Conservation (phyloP, 2,113 vertebrate genomes). For the Crotalus tigris region DNA sequence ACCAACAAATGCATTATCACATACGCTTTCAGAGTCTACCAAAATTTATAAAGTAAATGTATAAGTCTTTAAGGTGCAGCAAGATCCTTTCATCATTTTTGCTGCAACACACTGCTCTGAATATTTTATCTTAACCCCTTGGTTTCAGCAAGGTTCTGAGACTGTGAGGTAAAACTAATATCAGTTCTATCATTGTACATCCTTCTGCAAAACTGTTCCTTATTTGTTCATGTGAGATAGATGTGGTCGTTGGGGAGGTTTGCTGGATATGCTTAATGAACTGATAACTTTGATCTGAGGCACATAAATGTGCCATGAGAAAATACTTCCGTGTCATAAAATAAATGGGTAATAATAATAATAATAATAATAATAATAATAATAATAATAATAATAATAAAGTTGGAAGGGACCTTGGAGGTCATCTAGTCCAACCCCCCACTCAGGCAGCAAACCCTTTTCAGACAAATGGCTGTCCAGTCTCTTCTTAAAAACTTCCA, state of each 20-base stretch:
- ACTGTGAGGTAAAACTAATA: slow-evolving; percentile 1
- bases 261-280: slow-evolving; percentile 25
- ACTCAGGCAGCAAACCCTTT: no score
- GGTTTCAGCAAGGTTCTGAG: slow-evolving; percentile 21
- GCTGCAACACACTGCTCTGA: background rate
- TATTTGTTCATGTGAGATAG: slow-evolving; percentile 35
- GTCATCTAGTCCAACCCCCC: no score
- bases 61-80: background rate
- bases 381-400: no score
- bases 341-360: background rate
- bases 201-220: slow-evolving; percentile 41
- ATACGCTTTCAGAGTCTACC: background rate
- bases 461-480: no score
- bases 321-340: background rate
- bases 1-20: background rate
- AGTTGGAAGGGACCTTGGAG: no score
- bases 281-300: background rate
- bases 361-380: no score
- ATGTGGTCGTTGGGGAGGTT: slow-evolving; percentile 17
- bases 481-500: no score
- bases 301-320: background rate
- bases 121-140: slow-evolving; percentile 13
- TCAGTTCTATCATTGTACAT: slow-evolving; percentile 45
- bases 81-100: background rate
- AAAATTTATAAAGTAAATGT: background rate